Evolutionary conservation across 1,140 invertebrate genomes (phyloP).

Genomic region (Drosophila subpulchrella): DNA sequence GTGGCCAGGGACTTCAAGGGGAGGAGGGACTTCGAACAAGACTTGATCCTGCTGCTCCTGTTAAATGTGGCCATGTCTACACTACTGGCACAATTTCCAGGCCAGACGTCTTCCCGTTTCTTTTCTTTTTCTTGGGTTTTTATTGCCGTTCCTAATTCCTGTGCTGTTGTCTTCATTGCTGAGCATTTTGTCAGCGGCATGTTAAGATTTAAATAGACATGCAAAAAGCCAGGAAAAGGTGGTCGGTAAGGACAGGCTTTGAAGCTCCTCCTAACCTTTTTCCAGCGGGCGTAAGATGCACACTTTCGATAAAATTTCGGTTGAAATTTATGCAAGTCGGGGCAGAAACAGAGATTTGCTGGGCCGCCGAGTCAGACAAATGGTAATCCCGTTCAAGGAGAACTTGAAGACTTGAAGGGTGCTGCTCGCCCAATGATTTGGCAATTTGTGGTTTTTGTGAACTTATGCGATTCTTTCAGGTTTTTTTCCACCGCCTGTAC

Average conservation of each 20-base stretch:
- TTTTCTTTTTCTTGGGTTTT: constrained; percentile 12
- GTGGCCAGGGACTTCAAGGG: not conserved
- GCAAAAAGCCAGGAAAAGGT: constrained; percentile 28
- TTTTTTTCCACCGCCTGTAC: constrained; percentile 28
- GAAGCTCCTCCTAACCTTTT: constrained; percentile 53
- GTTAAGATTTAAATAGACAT: constrained; percentile 79
- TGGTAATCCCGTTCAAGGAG: constrained; percentile 52
- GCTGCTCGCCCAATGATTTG: constrained; percentile 62
- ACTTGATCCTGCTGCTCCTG: constrained; percentile 79
- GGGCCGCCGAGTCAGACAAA: constrained; percentile 45
- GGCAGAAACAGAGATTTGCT: constrained; percentile 49
- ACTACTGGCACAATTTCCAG: constrained; percentile 77
- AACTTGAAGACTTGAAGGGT: constrained; percentile 43
- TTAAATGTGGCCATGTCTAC: constrained; percentile 66
- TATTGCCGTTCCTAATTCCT: constrained; percentile 49
- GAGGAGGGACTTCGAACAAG: constrained; percentile 44
- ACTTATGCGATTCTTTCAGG: constrained; percentile 40
- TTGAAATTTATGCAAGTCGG: constrained; percentile 68
- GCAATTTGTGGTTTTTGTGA: constrained; percentile 61
- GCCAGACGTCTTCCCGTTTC: constrained; percentile 50
- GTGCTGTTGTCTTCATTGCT: constrained; percentile 62
- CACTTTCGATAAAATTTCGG: constrained; percentile 74
- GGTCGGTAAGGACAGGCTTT: constrained; percentile 14
- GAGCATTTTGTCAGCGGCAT: constrained; percentile 79
- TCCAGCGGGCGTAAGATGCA: constrained; percentile 68